phyloP scores from a whole-genome alignment of 2,888 invertebrate genomes.

The Ormyrus thymus region DNA sequence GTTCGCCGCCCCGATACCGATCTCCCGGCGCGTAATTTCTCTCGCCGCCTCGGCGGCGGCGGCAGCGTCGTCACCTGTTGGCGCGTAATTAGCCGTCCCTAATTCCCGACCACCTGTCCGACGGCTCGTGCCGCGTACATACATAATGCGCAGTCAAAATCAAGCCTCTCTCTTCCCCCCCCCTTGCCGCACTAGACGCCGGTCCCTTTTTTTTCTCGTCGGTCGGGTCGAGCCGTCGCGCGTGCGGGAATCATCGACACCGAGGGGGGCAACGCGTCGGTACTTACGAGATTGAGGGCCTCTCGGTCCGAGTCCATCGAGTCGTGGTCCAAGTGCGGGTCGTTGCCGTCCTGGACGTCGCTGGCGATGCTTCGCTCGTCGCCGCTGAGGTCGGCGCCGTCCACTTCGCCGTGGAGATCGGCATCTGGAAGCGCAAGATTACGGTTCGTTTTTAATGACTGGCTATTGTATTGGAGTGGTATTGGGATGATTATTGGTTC shows the following conservation, averaged over 20 bases:
- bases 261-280: not conserved
- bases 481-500: too few relatives aligned
- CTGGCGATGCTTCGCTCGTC: conserved; percentile 80
- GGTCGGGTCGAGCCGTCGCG: conserved; percentile 26
- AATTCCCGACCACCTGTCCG: conserved; percentile 62
- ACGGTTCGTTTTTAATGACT: too few relatives aligned
- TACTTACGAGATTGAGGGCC: conserved; percentile 80
- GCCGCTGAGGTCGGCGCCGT: conserved; percentile 79
- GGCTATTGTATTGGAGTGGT: too few relatives aligned
- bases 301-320: conserved; percentile 81
- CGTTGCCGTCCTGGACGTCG: conserved; percentile 77
- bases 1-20: conserved; percentile 31
- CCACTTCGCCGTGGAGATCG: conserved; percentile 79
- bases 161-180: conserved; percentile 12
- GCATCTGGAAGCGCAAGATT: conserved; percentile 76
- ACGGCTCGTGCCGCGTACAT: not conserved
- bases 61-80: conserved; percentile 62
- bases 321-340: conserved; percentile 77
- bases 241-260: conserved; percentile 45
- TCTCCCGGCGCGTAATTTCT: conserved; percentile 45
- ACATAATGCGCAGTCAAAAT: conserved; percentile 6
- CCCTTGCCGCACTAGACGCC: conserved; percentile 7
- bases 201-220: conserved; percentile 7
- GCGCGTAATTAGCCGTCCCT: conserved; percentile 62
- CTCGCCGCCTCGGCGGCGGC: conserved; percentile 14